Evolutionary conservation across 2,113 vertebrate genomes (phyloP).

Genomic region (Zapus hudsonius): DNA sequence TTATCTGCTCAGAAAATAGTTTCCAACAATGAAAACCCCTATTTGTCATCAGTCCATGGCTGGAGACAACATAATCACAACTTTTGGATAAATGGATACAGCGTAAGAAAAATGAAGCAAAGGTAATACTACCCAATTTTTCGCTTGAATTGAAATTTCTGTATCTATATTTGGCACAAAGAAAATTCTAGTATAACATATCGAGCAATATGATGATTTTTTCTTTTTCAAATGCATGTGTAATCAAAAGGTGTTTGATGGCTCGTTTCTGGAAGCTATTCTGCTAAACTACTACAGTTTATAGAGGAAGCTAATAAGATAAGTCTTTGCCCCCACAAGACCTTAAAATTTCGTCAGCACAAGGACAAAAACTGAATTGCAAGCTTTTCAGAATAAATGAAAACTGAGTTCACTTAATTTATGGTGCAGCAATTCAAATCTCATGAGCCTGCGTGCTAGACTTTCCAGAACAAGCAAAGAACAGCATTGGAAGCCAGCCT

Average conservation of each 20-base stretch:
- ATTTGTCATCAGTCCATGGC: neutral
- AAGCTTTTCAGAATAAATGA: neutral
- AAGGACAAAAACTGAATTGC: neutral
- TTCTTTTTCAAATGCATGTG: neutral
- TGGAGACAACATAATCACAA: neutral
- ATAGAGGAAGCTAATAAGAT: neutral
- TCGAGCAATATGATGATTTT: neutral
- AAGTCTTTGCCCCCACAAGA: neutral
- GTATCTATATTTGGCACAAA: neutral
- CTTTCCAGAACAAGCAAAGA: neutral
- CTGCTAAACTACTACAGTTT: neutral
- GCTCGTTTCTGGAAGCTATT: conserved; percentile 6
- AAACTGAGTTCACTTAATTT: conserved; percentile 24
- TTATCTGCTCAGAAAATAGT: neutral
- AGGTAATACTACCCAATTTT: neutral
- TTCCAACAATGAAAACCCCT: conserved; percentile 8
- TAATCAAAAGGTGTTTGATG: neutral
- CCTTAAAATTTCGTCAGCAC: neutral
- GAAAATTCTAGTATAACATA: neutral
- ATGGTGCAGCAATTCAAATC: neutral
- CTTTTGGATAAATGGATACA: neutral
- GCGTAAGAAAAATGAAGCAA: neutral
- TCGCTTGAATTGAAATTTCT: neutral
- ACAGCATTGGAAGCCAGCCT: neutral
- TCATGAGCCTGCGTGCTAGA: neutral